Evolutionary conservation across 1,140 invertebrate genomes (phyloP).

Genomic region (Lepidurus couesii): DNA sequence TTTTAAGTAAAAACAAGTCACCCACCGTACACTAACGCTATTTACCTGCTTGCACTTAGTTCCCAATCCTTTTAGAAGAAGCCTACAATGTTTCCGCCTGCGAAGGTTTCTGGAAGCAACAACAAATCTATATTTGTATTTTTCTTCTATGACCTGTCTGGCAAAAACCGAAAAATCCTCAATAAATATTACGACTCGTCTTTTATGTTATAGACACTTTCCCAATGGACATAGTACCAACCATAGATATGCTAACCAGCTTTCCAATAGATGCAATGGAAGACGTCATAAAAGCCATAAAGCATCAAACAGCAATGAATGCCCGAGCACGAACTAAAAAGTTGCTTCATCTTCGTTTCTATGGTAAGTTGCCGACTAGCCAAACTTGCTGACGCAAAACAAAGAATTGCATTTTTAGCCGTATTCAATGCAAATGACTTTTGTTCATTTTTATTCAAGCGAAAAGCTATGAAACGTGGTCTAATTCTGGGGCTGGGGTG

Average conservation of each 20-base stretch:
- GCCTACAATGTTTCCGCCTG: neutral
- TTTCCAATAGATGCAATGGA: neutral
- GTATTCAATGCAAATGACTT: neutral
- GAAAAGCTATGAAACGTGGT: neutral
- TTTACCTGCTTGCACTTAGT: neutral
- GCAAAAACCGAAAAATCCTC: neutral
- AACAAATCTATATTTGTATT: constrained; percentile 22
- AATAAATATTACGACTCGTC: neutral
- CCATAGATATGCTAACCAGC: neutral
- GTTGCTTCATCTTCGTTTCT: neutral
- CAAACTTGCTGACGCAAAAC: neutral
- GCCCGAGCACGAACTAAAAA: neutral
- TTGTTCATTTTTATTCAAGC: neutral
- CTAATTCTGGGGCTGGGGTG: neutral
- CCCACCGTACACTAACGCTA: neutral
- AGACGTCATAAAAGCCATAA: neutral
- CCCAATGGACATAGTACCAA: neutral
- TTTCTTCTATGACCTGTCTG: neutral
- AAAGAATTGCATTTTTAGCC: neutral
- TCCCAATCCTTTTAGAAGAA: constrained; percentile 19
- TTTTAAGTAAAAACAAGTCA: neutral
- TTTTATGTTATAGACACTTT: neutral
- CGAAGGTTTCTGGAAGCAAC: constrained; percentile 12
- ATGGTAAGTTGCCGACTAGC: neutral
- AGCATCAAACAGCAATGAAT: neutral